These are phyloP conservation scores for Meteorus cinctellus DNA, from an alignment of 2,888 invertebrate genomes.

Conservation along the genomic window DNA sequence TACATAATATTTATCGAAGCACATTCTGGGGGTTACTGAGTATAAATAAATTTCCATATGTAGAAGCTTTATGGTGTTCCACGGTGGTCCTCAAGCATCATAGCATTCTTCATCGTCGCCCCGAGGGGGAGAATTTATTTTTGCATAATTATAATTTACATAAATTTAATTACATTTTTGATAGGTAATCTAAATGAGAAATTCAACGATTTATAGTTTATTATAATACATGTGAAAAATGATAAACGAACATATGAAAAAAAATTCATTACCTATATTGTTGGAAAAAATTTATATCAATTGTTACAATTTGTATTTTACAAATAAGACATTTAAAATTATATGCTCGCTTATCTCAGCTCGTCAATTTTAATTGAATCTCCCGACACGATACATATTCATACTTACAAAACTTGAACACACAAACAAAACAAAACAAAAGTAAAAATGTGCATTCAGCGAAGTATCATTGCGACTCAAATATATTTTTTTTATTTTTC, in stretches of 20 bases:
- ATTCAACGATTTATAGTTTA: conserved; percentile 14
- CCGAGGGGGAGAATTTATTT: conserved; percentile 7
- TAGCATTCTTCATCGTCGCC: conserved; percentile 18
- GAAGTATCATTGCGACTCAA: background rate
- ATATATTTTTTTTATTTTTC: background rate
- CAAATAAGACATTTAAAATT: background rate
- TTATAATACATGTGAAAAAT: conserved; percentile 5
- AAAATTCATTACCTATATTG: background rate
- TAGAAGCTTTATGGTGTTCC: conserved; percentile 12
- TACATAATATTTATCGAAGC: conserved; percentile 3
- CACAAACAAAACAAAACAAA: background rate
- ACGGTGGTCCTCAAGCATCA: conserved; percentile 18
- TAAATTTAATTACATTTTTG: conserved; percentile 21
- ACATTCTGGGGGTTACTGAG: background rate
- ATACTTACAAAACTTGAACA: background rate
- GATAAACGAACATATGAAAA: background rate
- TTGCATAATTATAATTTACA: conserved; percentile 25
- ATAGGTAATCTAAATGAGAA: conserved; percentile 20
- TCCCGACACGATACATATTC: conserved; percentile 2
- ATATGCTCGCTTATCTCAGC: background rate
- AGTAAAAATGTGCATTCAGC: background rate
- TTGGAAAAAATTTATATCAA: background rate
- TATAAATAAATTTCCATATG: conserved; percentile 13
- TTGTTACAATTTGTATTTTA: conserved; percentile 3
- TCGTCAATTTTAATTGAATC: conserved; percentile 14